Conservation (phyloP, 2,113 vertebrate genomes). For the Protobothrops mucrosquamatus region DNA sequence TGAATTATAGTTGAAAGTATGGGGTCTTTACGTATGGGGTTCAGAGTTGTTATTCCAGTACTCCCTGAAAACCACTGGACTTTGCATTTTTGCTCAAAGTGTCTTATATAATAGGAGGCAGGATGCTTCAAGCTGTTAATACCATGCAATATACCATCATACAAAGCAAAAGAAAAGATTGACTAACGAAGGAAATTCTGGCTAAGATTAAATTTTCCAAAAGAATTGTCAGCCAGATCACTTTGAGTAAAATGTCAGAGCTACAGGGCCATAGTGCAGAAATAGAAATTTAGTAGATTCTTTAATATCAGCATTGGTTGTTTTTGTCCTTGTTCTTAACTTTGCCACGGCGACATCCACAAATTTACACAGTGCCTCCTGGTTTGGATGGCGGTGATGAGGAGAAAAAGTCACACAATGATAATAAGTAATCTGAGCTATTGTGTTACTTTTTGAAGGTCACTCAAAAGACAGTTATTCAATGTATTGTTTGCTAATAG, state of each 20-base stretch:
- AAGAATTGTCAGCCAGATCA: not conserved
- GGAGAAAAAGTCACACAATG: conserved; percentile 47
- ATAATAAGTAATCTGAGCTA: conserved; percentile 60
- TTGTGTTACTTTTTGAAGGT: conserved; percentile 64
- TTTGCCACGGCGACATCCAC: not conserved
- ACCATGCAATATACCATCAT: not conserved
- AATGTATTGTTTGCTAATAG: conserved; percentile 44
- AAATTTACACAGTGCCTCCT: conserved; percentile 15
- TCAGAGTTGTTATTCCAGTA: not conserved
- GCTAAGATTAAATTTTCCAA: not conserved
- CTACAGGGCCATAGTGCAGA: not conserved
- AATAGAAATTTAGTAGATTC: not conserved
- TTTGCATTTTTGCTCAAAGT: not conserved
- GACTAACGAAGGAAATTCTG: not conserved
- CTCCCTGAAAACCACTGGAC: not conserved
- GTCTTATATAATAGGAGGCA: not conserved
- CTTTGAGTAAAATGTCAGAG: not conserved
- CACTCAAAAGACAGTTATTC: conserved; percentile 54
- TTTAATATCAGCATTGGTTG: not conserved
- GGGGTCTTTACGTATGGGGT: not conserved
- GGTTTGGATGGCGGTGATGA: conserved; percentile 52
- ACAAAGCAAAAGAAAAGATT: not conserved
- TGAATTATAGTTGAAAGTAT: not conserved
- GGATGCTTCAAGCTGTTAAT: not conserved
- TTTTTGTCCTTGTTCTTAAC: not conserved